Percentiles rank a stretch among this genome's conserved stretches.
Evolutionary conservation across 1,140 invertebrate genomes (phyloP).

Genomic region (Leptopilina clavipes): DNA sequence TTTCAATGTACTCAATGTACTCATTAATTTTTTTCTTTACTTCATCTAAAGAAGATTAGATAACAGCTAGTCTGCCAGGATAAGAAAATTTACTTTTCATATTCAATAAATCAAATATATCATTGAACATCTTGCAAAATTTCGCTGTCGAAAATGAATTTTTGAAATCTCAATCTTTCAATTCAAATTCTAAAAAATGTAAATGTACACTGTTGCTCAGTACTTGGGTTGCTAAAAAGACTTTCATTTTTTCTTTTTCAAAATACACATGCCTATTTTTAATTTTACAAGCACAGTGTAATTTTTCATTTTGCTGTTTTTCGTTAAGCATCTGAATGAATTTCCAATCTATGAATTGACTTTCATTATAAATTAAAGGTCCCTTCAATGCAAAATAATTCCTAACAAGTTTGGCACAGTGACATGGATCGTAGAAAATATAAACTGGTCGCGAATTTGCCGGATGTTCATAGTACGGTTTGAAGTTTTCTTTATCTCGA

Average conservation of each 20-base stretch:
- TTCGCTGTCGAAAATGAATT: neutral
- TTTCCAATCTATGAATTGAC: too few species aligned
- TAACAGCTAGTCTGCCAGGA: too few species aligned
- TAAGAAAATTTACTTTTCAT: too few species aligned
- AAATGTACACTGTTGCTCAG: too few species aligned
- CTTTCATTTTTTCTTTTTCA: slow-evolving; percentile 50
- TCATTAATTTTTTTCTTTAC: too few species aligned
- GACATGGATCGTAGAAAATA: slow-evolving; percentile 44
- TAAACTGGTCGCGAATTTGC: neutral
- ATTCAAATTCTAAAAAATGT: neutral
- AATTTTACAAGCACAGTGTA: slow-evolving; percentile 34
- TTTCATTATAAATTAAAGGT: too few species aligned
- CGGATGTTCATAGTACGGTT: slow-evolving; percentile 43
- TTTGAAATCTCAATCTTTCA: neutral
- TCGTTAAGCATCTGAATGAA: too few species aligned
- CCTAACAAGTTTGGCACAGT: slow-evolving; percentile 44
- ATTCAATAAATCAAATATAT: too few species aligned
- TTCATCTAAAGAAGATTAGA: too few species aligned
- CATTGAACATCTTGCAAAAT: too few species aligned
- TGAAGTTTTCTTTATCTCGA: slow-evolving; percentile 36
- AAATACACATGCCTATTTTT: slow-evolving; percentile 41
- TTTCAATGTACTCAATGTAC: too few species aligned
- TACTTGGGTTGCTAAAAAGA: slow-evolving; percentile 47
- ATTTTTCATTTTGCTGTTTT: too few species aligned
- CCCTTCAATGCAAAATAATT: slow-evolving; percentile 37